Evolutionary conservation across 2,888 invertebrate genomes (phyloP).

Genomic region (Scotopteryx bipunctaria): DNA sequence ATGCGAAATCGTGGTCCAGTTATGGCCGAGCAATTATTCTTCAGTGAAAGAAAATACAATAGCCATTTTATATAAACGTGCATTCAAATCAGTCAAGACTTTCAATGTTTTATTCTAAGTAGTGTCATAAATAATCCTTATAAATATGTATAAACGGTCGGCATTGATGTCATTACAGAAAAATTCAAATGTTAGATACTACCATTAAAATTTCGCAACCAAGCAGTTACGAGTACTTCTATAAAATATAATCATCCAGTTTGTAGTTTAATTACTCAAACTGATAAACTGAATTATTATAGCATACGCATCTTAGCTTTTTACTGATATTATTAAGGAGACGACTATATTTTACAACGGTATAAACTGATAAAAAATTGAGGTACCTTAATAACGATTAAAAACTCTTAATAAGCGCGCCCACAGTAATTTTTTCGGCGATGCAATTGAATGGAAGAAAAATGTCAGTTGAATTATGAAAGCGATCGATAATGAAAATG

Average conservation of each 20-base stretch:
- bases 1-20: constrained; percentile 60
- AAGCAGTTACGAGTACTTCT: constrained; percentile 41
- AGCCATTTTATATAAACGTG: constrained; percentile 60
- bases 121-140: constrained; percentile 69
- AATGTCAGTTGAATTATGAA: constrained; percentile 81
- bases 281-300: constrained; percentile 26
- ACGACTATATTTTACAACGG: constrained; percentile 41
- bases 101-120: constrained; percentile 67
- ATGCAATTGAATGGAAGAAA: constrained; percentile 74
- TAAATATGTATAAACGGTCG: constrained; percentile 69
- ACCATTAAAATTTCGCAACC: constrained; percentile 56
- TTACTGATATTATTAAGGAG: constrained; percentile 10
- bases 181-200: constrained; percentile 64
- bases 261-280: constrained; percentile 19
- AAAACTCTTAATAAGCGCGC: constrained; percentile 50
- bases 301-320: constrained; percentile 10
- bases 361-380: constrained; percentile 42
- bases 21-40: constrained; percentile 58
- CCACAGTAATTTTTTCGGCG: constrained; percentile 50
- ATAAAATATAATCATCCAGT: constrained; percentile 43
- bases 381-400: constrained; percentile 47
- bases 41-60: constrained; percentile 66
- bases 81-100: constrained; percentile 64
- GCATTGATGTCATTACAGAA: constrained; percentile 67
- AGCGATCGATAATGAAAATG: constrained; percentile 80